Percentiles rank a stretch among this genome's conserved stretches.
phyloP scores from a whole-genome alignment of 2,113 vertebrate genomes.

The Coturnix japonica region DNA sequence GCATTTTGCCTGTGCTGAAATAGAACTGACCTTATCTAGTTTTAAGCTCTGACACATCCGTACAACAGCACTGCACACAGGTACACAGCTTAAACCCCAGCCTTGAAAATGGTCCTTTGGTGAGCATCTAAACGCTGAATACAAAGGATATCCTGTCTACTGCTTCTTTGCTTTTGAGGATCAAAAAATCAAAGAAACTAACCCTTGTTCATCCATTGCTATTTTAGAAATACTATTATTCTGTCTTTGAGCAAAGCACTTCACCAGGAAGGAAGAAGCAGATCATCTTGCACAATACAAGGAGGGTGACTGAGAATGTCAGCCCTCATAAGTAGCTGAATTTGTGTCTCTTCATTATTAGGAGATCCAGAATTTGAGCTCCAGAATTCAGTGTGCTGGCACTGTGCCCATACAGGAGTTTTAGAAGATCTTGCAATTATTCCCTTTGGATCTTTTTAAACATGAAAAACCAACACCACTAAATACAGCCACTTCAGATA shows the following conservation, averaged over 20 bases:
- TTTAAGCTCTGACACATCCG: neutral
- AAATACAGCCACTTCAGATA: neutral
- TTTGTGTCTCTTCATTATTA: neutral
- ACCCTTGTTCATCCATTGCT: neutral
- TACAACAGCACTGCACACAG: neutral
- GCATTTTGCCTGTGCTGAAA: neutral
- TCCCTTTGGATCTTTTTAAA: neutral
- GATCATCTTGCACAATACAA: neutral
- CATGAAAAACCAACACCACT: neutral
- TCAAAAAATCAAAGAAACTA: neutral
- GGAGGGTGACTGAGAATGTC: neutral
- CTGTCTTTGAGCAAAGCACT: neutral
- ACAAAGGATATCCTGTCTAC: neutral
- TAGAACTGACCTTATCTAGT: neutral
- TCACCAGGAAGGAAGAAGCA: neutral
- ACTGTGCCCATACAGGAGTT: neutral
- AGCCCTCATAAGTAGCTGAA: neutral
- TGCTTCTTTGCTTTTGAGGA: neutral
- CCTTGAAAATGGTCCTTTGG: neutral
- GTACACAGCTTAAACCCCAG: neutral
- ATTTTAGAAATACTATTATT: neutral
- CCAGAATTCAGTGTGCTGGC: neutral
- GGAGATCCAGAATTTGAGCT: neutral
- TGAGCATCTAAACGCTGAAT: neutral
- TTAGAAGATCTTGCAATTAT: neutral